Evolutionary conservation across 2,888 invertebrate species (phyloP).

Genomic region (Oxytorus armatus): DNA sequence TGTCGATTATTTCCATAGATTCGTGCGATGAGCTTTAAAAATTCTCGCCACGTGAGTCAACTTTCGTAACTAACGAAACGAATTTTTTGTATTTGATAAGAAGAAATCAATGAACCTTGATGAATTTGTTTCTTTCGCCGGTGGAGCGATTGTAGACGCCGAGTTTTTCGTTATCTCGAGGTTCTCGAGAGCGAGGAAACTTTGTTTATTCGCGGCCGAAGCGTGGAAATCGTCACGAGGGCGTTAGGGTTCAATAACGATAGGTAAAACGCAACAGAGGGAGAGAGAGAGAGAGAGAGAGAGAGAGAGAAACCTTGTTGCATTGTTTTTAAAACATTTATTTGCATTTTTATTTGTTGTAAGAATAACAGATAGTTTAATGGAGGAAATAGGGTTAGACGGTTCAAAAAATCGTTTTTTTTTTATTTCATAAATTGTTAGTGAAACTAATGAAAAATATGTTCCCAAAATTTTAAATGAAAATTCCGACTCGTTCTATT

Average conservation of each 20-base stretch:
- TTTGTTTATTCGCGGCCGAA: slow-evolving; percentile 9
- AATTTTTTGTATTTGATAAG: slow-evolving; percentile 14
- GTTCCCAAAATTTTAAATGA: too few species aligned
- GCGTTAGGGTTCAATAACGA: slow-evolving; percentile 20
- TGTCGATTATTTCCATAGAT: background rate
- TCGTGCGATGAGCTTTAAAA: background rate
- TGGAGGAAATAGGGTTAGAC: too few species aligned
- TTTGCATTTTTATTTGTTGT: too few species aligned
- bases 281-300: background rate
- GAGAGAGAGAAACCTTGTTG: background rate
- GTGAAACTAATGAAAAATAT: too few species aligned
- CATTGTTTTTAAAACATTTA: background rate
- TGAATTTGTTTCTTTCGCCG: slow-evolving; percentile 17
- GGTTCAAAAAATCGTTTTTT: too few species aligned
- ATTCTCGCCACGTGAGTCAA: slow-evolving; percentile 2
- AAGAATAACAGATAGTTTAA: too few species aligned
- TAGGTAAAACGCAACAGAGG: background rate
- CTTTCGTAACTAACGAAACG: slow-evolving; percentile 1
- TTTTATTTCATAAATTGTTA: too few species aligned
- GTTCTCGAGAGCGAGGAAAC: slow-evolving; percentile 48
- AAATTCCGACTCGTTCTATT: too few species aligned
- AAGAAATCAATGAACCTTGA: slow-evolving; percentile 53
- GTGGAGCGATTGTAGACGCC: background rate
- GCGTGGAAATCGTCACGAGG: slow-evolving; percentile 41
- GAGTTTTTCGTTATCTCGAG: slow-evolving; percentile 45